A percentile compares a stretch with the other conserved stretches of the same genome.
These are phyloP conservation scores for Alethe castanea DNA, from an alignment of 2,113 vertebrate species.

Conservation along the genomic window DNA sequence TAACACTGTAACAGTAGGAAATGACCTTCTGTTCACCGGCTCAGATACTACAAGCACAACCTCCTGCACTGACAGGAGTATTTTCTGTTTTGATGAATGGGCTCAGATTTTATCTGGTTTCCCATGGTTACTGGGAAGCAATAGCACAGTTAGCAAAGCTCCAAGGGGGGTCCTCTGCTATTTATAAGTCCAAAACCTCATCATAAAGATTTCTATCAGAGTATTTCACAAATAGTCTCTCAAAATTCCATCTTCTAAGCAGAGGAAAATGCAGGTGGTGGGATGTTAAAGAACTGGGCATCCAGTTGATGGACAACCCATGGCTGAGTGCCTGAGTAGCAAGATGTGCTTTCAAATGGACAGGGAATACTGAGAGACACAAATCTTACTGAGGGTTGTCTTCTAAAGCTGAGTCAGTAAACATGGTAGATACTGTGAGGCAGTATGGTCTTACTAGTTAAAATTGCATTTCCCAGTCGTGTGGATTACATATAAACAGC, in stretches of 20 bases:
- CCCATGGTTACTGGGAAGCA: conserved; percentile 30
- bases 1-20: background rate
- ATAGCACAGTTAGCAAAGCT: background rate
- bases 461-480: background rate
- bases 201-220: background rate
- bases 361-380: background rate
- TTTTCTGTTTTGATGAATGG: conserved; percentile 40
- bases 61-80: background rate
- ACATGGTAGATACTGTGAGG: background rate
- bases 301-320: no score
- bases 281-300: background rate
- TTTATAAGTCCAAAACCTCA: conserved; percentile 9
- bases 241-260: background rate
- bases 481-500: background rate
- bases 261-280: background rate
- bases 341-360: background rate
- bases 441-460: background rate
- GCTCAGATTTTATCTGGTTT: conserved; percentile 35
- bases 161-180: background rate
- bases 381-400: background rate
- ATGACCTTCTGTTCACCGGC: background rate
- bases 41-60: background rate
- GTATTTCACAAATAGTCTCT: background rate
- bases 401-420: background rate
- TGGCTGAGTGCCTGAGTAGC: background rate